Base-by-base conservation (phyloP, 2,113 vertebrate genomes). In the Gnathonemus longibarbis region DNA sequence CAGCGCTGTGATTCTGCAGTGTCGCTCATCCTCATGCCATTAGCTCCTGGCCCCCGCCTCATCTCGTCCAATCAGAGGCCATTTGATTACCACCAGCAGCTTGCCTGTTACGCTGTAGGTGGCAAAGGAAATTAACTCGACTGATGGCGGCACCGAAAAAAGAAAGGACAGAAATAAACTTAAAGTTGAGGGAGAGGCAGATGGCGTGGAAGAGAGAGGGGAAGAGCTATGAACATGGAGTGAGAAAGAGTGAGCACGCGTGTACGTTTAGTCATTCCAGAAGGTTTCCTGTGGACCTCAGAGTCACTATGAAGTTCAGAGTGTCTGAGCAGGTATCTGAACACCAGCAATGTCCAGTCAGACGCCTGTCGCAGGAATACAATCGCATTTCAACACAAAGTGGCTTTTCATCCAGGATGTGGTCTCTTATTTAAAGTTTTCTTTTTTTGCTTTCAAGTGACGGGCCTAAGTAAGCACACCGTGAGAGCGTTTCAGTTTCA, bases 101-200 rank as follows among this genome's bases (percentile, higher is more conserved):
- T 58, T 48, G 50, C 11, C 35, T 27, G 80, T 53, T 39, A 27
- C 24, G 39, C 52, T 27, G 35, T 27, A 58, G 89, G 35, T 62
- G 52, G 89, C 39, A 27, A 49, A 88, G 90, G 52, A 87, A 88
- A 90, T 84, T 24, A 89, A 89, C 49, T 85, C 31, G 17, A 58
- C 35, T 53, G 50, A 84, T 85, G 84, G 83, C 53, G 39, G 21
- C 42, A 50, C 24, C 45, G 3, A 50, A 86, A 86, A 49, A 86
- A 27, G 46, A 48, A 86, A 13, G 24, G n/a, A 86, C 31, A 42
- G 9, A 80, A 80, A 70, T 70, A 70, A 31, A 31, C 62, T 70
- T 80, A 80, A 80, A 42, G 35, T 80, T 80, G 15, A 80, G 74
- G 17, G 74, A 42, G 31, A 80, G 74, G 35, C 35, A 42, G 35